phyloP scores from a whole-genome alignment of 2,797 vertebrate genomes.

The Falco cherrug region DNA sequence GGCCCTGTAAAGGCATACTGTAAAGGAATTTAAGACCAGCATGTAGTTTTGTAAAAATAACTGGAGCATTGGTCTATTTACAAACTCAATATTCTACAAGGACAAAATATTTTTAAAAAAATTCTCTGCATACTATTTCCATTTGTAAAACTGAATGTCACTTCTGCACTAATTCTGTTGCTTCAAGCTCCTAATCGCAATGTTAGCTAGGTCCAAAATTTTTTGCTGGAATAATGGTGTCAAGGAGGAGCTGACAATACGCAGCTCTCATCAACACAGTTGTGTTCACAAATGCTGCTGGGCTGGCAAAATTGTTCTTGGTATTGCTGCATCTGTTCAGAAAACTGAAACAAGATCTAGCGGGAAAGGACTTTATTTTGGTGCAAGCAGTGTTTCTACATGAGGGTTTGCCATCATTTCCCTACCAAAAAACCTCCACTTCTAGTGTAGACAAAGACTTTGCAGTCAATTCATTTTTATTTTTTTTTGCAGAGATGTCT shows the following conservation, averaged over 20 bases:
- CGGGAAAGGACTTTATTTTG: slow-evolving; percentile 33
- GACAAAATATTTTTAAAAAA: not conserved
- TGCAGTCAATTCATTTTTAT: not conserved
- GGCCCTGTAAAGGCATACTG: not conserved
- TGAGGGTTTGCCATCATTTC: not conserved
- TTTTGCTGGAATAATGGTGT: not conserved
- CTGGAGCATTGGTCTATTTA: not conserved
- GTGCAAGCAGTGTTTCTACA: not conserved
- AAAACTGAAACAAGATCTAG: slow-evolving; percentile 7
- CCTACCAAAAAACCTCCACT: not conserved
- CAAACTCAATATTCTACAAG: not conserved
- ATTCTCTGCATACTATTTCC: not conserved
- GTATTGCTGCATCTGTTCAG: slow-evolving; percentile 9
- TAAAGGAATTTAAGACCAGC: not conserved
- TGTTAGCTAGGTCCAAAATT: not conserved
- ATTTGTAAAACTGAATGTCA: not conserved
- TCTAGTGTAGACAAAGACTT: not conserved
- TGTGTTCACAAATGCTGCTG: not conserved
- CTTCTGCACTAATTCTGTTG: not conserved
- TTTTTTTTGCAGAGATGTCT: slow-evolving; percentile 11
- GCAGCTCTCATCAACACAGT: not conserved
- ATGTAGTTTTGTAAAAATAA: not conserved
- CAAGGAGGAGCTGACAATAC: not conserved
- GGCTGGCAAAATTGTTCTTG: not conserved
- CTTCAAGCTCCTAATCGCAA: not conserved